Base-by-base conservation (phyloP, 2,113 vertebrate species). In the Bos indicus region DNA sequence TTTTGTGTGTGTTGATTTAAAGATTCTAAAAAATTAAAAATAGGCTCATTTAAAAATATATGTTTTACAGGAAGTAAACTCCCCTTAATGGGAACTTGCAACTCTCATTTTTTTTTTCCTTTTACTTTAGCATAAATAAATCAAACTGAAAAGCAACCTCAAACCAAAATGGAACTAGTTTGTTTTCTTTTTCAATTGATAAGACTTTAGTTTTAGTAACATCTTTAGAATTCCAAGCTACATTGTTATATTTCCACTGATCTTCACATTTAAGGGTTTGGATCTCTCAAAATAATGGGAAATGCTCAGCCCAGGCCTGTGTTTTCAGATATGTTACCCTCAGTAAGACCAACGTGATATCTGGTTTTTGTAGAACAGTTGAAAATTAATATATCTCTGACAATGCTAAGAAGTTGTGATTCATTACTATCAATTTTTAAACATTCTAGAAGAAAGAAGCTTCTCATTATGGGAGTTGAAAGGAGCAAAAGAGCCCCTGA, bases 251-350 rank as follows among this genome's bases (percentile, higher is more conserved):
- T 97, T 91, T 77, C 67, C 62, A 97, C 97, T 91, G 95, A 96
- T 97, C 91, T 97, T 95, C 82, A 93, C 33, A 96, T 95, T 86
- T 97, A 93, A 97, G 83, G 51, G 81, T 96, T 98, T 57, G 15
- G 89, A 23, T 95, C 74, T 71, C 78, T 92, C 84, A 15, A 93
- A 97, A 97, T 90, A 95, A 83, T 92, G 48, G 77, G 43, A 93
- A 89, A 78, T 51, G 19, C 64, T 95, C 51, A 62, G 52, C 56
- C 88, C 59, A 89, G 81, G n/a, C 13, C 71, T 85, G 5, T 81
- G 43, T 97, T 93, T 88, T 88, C 46, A 93, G 81, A 46, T 97
- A 40, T 78, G 80, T 93, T 81, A 82, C 10, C 59, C 64, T 96
- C 59, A 85, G 43, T 80, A 87, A 87, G 74, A 93, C 13, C 78